Evolutionary conservation across 2,113 vertebrate species (phyloP).

Genomic region (Hydrochoerus hydrochaeris): DNA sequence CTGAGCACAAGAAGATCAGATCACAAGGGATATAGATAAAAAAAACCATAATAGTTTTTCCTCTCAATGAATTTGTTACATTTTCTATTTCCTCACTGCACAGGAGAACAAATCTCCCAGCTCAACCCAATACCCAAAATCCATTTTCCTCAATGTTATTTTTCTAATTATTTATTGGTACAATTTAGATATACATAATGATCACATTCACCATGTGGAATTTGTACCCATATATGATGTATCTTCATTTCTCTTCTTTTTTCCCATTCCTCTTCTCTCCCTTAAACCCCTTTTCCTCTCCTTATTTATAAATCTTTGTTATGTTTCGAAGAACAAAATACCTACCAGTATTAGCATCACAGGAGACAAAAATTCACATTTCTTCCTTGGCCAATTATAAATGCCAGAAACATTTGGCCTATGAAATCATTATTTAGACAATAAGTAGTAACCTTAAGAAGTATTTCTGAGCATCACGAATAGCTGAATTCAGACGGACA

Average conservation of each 20-base stretch:
- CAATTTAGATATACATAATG: neutral
- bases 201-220: neutral
- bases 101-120: neutral
- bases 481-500: neutral
- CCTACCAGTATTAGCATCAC: neutral
- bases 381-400: conserved; percentile 31
- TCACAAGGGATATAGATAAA: neutral
- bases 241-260: neutral
- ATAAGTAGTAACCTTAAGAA: conserved; percentile 27
- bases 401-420: conserved; percentile 20
- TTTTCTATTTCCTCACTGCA: neutral
- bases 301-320: neutral
- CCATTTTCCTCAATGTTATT: neutral
- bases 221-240: neutral
- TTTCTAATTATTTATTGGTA: neutral
- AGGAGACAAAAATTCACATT: conserved; percentile 42
- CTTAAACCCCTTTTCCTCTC: neutral
- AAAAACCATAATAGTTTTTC: neutral
- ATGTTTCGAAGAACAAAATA: conserved; percentile 40
- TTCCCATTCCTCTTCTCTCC: neutral
- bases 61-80: neutral
- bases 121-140: neutral
- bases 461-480: conserved; percentile 41
- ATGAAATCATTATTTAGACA: conserved; percentile 48
- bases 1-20: neutral